Evolutionary conservation across 2,113 vertebrate species (phyloP).

Genomic region (Indicator indicator): DNA sequence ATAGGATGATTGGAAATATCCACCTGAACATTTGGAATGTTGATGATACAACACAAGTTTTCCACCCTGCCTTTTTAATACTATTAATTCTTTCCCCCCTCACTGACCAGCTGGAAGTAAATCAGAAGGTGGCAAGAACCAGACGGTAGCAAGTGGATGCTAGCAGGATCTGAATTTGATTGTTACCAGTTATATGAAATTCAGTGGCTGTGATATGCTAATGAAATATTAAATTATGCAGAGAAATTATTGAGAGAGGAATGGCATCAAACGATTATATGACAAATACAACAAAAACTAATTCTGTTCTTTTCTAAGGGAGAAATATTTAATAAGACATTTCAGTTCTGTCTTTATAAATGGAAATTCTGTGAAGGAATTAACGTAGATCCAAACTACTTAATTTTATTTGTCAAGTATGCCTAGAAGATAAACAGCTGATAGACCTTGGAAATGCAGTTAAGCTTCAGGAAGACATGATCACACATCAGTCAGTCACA

Average conservation of each 20-base stretch:
- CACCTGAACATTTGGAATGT: not conserved
- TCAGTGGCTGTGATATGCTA: conserved; percentile 40
- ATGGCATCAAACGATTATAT: conserved; percentile 46
- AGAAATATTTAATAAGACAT: conserved; percentile 25
- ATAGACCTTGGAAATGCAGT: not conserved
- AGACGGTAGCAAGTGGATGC: conserved; percentile 32
- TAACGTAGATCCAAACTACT: not conserved
- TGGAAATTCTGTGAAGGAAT: not conserved
- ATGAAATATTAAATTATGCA: conserved; percentile 54
- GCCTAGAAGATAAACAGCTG: not conserved
- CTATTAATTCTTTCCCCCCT: not conserved
- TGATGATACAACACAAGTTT: not conserved
- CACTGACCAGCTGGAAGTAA: not conserved
- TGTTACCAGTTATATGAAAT: conserved; percentile 66
- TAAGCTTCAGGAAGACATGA: fast-evolving
- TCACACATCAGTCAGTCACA: not conserved
- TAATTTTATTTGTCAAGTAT: conserved; percentile 4
- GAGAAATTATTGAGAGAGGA: conserved; percentile 55
- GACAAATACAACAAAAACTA: conserved; percentile 29
- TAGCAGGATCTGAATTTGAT: conserved; percentile 61
- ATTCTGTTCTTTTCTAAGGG: conserved; percentile 25
- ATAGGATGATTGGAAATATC: not conserved
- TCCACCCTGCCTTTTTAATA: conserved; percentile 38
- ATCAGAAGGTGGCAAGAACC: conserved; percentile 39
- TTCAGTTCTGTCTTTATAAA: not conserved